A percentile compares a stretch with the other conserved stretches of the same genome.
Evolutionary conservation across 2,888 invertebrate genomes (phyloP).

Genomic region (Rhamphomyia laevipes): DNA sequence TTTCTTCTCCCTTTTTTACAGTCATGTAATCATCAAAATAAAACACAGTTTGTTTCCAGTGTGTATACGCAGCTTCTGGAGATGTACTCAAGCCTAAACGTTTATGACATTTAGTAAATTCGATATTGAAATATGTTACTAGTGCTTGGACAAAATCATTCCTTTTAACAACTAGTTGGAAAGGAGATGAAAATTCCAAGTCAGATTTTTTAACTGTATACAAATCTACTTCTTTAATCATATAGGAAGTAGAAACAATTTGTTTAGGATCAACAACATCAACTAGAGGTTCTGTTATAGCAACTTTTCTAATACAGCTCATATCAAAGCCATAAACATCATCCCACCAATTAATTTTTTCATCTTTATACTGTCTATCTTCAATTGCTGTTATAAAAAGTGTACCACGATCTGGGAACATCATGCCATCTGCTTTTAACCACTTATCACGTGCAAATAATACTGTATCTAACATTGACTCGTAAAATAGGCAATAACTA

Average conservation of each 20-base stretch:
- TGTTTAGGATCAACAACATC: conserved; percentile 98
- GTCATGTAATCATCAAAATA: conserved; percentile 96
- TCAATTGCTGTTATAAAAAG: conserved; percentile 88
- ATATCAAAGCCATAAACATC: conserved; percentile 99
- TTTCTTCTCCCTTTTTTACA: conserved; percentile 87
- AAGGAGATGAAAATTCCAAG: conserved; percentile 81
- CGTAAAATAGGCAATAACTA: conserved; percentile 77
- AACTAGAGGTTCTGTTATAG: conserved; percentile 95
- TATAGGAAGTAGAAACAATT: conserved; percentile 89
- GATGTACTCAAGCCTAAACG: conserved; percentile 96
- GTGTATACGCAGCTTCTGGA: conserved; percentile 95
- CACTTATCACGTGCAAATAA: conserved; percentile 95
- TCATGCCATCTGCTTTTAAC: conserved; percentile 81
- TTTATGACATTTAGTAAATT: conserved; percentile 99
- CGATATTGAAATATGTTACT: conserved; percentile 98
- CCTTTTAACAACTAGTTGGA: conserved; percentile 67
- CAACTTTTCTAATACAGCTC: conserved; percentile 96
- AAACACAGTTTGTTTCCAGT: conserved; percentile 97
- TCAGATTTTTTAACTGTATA: conserved; percentile 96
- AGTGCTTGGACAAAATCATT: conserved; percentile 97
- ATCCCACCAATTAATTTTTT: conserved; percentile 99
- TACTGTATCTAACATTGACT: conserved; percentile 99
- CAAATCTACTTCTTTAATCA: conserved; percentile 95
- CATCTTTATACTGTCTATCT: conserved; percentile 98
- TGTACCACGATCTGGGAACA: conserved; percentile 90